phyloP scores from a whole-genome alignment of 2,797 vertebrate genomes.

The Alca torda region DNA sequence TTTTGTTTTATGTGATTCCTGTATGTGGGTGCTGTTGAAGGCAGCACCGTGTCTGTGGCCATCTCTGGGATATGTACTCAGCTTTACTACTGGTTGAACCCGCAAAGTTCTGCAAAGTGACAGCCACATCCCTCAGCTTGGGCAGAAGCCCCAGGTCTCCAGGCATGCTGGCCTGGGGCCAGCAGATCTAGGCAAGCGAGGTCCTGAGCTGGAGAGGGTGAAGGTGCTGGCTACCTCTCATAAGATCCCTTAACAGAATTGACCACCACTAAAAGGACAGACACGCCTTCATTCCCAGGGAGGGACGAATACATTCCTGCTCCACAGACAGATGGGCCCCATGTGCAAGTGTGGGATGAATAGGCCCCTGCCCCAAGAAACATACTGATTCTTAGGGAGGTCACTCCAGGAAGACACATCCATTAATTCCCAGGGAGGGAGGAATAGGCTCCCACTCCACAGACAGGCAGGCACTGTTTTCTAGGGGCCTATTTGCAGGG shows the following conservation, averaged over 20 bases:
- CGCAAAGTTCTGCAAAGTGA: background rate
- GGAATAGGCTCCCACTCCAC: background rate
- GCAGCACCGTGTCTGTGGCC: background rate
- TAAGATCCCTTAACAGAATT: background rate
- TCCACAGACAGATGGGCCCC: background rate
- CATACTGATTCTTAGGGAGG: background rate
- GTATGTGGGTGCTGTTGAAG: background rate
- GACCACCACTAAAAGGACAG: background rate
- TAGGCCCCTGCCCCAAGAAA: background rate
- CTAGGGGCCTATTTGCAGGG: background rate
- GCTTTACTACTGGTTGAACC: background rate
- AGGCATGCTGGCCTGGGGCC: background rate
- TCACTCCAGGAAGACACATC: background rate
- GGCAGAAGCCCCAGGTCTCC: background rate
- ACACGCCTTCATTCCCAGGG: background rate
- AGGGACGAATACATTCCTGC: accelerated
- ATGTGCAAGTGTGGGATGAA: background rate
- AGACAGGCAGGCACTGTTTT: background rate
- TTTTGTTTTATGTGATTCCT: background rate
- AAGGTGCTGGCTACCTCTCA: background rate
- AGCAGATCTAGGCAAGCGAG: background rate
- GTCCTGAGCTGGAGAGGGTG: background rate
- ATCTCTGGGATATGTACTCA: background rate
- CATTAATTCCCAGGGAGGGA: background rate
- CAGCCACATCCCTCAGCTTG: background rate